Base-by-base conservation (phyloP, 2,888 invertebrate genomes). In the Enchytraeus crypticus region DNA sequence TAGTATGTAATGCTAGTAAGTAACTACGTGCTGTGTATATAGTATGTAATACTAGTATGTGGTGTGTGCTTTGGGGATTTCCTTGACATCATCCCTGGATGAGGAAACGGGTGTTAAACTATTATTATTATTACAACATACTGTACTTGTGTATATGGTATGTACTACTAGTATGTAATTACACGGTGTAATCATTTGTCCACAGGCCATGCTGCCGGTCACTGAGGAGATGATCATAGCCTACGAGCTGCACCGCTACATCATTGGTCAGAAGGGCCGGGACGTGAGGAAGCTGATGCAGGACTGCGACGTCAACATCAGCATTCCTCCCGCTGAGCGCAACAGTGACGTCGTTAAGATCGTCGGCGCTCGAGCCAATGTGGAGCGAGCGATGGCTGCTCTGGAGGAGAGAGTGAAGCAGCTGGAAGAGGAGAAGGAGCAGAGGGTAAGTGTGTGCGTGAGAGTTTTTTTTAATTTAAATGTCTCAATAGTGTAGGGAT, bases 251-350 rank as follows among this genome's bases (percentile, higher is more conserved):
- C 97, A 97, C 81, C 86, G 93, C 66, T 86, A 88, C 61, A 89
- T 97, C 69, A 95, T 96, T 75, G 97, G 97, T 0, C 88, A 89
- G 73, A 90, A 89, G 75, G 92, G 79, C 5, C 67, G 71, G 30
- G 91, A 91, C 75, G 89, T 96, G 5, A 85, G 89, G 47, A 85
- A 86, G 71, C 83, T 91, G 72, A 93, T 93, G 91, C 88, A 89
- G 69, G 86, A 84, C 49, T 88, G 85, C 76, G 92, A 95, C 78
- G 96, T 97, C 3, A 92, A 92, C 78, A 91, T 96, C 71, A 74
- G 75, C 33, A 74, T 80, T 38, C 78, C 79, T 59, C 88, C 90
- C 18, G 86, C 87, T 65, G 88, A 89, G 61, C 86, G 89, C 58
- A 85, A 85, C 71, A 85, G 87, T 68, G 91, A 97, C 78, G 82